Percentiles rank a stretch among this genome's conserved stretches.
Conservation (phyloP, 2,888 invertebrate genomes). For the Fabriciana adippe region DNA sequence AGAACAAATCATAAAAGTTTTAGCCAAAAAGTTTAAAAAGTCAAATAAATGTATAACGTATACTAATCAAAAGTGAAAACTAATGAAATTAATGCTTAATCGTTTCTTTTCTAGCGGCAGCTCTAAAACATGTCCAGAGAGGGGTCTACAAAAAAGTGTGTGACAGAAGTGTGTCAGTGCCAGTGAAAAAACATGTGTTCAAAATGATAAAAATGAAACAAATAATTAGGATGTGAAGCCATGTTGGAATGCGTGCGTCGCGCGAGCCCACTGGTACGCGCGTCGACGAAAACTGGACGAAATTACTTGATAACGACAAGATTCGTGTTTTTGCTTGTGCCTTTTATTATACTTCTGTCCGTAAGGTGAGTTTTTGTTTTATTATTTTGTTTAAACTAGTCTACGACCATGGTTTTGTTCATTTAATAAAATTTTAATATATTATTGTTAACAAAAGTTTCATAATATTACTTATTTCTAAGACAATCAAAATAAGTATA, state of each 20-base stretch:
- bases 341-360: conserved; percentile 56
- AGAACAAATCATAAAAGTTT: too few species aligned
- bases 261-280: conserved; percentile 59
- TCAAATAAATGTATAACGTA: too few species aligned
- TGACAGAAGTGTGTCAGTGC: conserved; percentile 41
- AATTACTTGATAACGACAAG: conserved; percentile 39
- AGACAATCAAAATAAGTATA: too few species aligned
- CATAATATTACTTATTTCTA: too few species aligned
- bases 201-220: conserved; percentile 51
- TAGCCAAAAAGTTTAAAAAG: too few species aligned
- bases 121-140: not conserved
- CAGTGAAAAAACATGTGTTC: conserved; percentile 48
- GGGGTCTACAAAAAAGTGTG: conserved; percentile 24
- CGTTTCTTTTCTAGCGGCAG: not conserved
- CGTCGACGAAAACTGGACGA: conserved; percentile 46
- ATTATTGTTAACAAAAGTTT: too few species aligned
- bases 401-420: not conserved
- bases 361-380: conserved; percentile 54
- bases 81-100: not conserved
- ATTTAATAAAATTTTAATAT: conserved; percentile 1
- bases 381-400: not conserved
- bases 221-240: conserved; percentile 70
- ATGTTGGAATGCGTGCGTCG: conserved; percentile 72
- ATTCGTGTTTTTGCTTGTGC: conserved; percentile 44
- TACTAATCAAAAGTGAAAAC: too few species aligned